Evolutionary conservation across 2,113 vertebrate genomes (phyloP), one percentile per base, ranked within the genome.

Genomic region (Ahaetulla prasina): DNA sequence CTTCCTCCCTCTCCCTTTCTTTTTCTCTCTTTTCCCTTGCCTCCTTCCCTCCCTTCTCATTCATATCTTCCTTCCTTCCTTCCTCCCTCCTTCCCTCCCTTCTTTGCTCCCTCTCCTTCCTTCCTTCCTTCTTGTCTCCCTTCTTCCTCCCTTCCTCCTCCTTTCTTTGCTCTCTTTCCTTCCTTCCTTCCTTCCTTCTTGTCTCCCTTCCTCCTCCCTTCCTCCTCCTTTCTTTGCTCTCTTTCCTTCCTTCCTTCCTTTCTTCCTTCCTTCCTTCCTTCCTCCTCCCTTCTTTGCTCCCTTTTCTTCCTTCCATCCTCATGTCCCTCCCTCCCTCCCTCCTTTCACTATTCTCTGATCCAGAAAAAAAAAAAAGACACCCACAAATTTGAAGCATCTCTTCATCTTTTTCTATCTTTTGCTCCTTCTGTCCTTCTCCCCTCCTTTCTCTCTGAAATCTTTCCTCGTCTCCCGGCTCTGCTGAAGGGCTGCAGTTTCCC

Each of bases 371-470:
- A n/a, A 0, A 27, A 60, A 60, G 20, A 0, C 53, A 54, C 54
- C 54, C 25, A 14, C 3, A 35, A 35, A 74, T 39, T 6, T 3
- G 68, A 35, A 74, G 68, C 5, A 18, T 2, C n/a, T 18, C n/a
- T 8, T 35, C 6, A 0, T 18, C n/a, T 35, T n/a, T n/a, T 14
- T 25, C 1, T 30, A 1, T 2, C 47, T 6, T 30, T 7, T 8
- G 45, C 45, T 47, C 5, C 60, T 30, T 1, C 8, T 6, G 8
- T 30, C 45, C 20, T 39, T 50, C 30, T 14, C 39, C 27, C 63
- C 49, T 4, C 50, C 2, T 60, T 60, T 60, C 57, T 60, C 57
- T 60, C 57, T 8, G 9, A 11, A 30, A 60, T 4, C 57, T 9
- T 60, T 30, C 57, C 57, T 57, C 25, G 25, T 9, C 57, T 63